Evolutionary conservation across 2,888 invertebrate species (phyloP), one percentile per base, ranked within the genome.

Genomic region (Crematogaster levior): DNA sequence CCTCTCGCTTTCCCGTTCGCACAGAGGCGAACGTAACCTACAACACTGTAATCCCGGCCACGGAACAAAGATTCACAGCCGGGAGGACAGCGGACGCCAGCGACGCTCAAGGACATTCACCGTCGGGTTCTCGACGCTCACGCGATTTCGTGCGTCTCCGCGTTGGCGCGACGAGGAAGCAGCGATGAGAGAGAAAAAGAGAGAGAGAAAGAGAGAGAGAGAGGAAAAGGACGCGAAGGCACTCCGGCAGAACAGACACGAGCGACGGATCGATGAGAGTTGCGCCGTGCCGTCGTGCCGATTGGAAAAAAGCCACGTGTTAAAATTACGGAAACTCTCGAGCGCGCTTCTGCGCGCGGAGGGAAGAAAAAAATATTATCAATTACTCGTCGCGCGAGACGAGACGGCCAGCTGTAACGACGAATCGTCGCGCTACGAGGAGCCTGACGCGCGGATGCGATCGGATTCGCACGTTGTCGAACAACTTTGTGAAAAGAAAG

Each of bases 11-110:
- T 24, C 48, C 60, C 40, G 61, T 34, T 46, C 37, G 46, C 66
- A n/a, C n/a, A 43, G 65, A 51, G 82, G 2, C 81, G 68, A 61
- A 86, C 89, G 81, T 88, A 88, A 88, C 88, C 88, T 86, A 68
- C 80, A 80, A 65, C 48, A 43, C 30, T 21, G 46, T 43, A 48
- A 43, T 51, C 51, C 53, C 40, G 43, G 40, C 40, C 58, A n/a
- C 15, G 51, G 37, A 70, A 70, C 53, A 72, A 80, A 80, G 70
- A 79, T 68, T 61, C 68, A 48, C 74, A 9, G 48, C 63, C 51
- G 58, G 15, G 51, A 77, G 30, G 68, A 68, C 46, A 58, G 48
- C 37, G 63, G n/a, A 66, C 53, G 74, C 18, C 43, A 34, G 58
- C 30, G 51, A 65, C 58, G 53, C 68, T 82, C 82, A 82, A 82